phyloP scores from a whole-genome alignment of 2,113 vertebrate genomes.

The Alethe castanea region DNA sequence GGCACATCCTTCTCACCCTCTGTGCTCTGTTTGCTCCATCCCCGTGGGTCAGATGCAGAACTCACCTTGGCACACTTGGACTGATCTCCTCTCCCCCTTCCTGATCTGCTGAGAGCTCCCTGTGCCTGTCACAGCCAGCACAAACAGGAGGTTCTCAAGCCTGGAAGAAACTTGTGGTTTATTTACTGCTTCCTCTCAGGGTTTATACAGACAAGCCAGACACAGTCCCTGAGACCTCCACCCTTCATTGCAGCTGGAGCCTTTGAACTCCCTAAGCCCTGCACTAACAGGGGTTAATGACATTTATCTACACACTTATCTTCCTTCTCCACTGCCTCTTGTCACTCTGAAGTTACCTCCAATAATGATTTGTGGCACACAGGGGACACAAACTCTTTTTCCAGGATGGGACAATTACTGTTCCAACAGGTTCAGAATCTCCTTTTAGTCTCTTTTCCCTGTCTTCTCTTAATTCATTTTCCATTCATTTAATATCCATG shows the following conservation, averaged over 20 bases:
- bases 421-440: neutral
- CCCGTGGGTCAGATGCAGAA: neutral
- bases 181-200: neutral
- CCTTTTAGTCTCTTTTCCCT: neutral
- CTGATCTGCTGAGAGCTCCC: neutral
- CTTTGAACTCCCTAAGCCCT: neutral
- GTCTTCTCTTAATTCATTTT: neutral
- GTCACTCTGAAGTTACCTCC: neutral
- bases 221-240: neutral
- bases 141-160: neutral
- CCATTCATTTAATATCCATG: neutral
- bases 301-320: neutral
- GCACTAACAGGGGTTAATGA: slow-evolving; percentile 26
- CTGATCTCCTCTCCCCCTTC: neutral
- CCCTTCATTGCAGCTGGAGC: neutral
- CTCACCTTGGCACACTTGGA: neutral
- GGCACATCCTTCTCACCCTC: neutral
- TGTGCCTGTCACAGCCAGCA: neutral
- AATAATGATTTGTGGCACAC: neutral
- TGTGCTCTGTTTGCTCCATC: neutral
- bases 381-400: neutral
- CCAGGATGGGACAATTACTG: neutral
- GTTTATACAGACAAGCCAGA: neutral
- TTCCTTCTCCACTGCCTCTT: neutral
- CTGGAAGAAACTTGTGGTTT: neutral